These are phyloP conservation scores for Drosophila longiperda DNA, from an alignment of 2,888 invertebrate genomes.

Conservation along the genomic window DNA sequence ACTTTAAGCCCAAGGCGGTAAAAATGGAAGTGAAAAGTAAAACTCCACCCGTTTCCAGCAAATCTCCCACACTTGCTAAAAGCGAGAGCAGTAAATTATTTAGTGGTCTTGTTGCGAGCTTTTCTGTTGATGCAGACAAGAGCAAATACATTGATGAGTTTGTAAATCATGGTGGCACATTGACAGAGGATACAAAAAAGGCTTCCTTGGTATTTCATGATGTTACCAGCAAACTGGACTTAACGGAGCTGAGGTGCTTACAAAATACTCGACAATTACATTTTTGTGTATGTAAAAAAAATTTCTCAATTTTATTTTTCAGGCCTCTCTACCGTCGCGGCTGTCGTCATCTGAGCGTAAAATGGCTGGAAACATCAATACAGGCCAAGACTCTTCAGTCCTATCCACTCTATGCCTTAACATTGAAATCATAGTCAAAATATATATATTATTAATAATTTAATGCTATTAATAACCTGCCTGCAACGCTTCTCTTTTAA, in stretches of 20 bases:
- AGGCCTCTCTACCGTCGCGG: slow-evolving; percentile 74
- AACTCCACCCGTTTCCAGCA: not conserved
- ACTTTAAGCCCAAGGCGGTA: slow-evolving; percentile 50
- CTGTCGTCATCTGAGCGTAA: slow-evolving; percentile 78
- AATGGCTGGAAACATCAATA: slow-evolving; percentile 81
- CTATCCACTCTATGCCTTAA: slow-evolving; percentile 77
- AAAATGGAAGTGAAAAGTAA: slow-evolving; percentile 1
- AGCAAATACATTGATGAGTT: slow-evolving; percentile 53
- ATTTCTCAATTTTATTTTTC: slow-evolving; percentile 16
- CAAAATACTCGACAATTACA: not conserved
- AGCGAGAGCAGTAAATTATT: slow-evolving; percentile 59
- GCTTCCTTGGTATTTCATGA: slow-evolving; percentile 74
- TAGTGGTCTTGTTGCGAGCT: slow-evolving; percentile 65
- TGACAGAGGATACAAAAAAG: slow-evolving; percentile 65
- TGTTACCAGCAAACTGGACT: slow-evolving; percentile 24
- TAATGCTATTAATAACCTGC: not conserved
- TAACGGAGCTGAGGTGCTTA: slow-evolving; percentile 63
- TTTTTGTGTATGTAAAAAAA: not conserved
- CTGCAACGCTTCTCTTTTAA: not conserved
- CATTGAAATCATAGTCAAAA: slow-evolving; percentile 38
- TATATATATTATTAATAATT: not conserved
- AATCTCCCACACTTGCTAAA: not conserved
- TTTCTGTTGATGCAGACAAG: slow-evolving; percentile 42
- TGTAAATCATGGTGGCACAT: slow-evolving; percentile 69
- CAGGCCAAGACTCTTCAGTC: slow-evolving; percentile 55